Evolutionary conservation across 2,113 vertebrate species (phyloP), one percentile per base, ranked within the genome.

Genomic region (Indri indri): DNA sequence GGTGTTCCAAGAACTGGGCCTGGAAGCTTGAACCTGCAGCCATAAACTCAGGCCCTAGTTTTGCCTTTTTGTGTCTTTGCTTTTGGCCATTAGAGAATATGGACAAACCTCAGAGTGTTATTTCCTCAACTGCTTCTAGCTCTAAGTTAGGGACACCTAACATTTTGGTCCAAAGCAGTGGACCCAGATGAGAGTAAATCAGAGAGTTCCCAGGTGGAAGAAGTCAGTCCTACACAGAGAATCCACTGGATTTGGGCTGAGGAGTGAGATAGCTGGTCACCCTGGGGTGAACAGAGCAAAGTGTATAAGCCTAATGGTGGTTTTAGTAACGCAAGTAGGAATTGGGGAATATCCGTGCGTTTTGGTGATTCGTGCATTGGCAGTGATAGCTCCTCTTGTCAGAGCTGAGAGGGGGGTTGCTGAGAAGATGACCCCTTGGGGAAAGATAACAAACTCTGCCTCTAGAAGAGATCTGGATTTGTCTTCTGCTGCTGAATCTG

Each of bases 21-120:
- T 23, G 73, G 25, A 81, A 10, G 42, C 57, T 45, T 57, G 52
- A 18, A 59, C 25, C 34, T 45, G 37, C 2, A 30, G 45, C 68
- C 9, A 5, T 13, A 8, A 6, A 11, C 1, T 10, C 4, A 0
- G 37, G 47, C 8, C 30, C 42, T 1, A 8, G 25, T 37, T 42
- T 47, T 73, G 40, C 10, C 59, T 70, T 34, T 91, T 61, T 34
- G 32, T 37, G 70, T 77, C 59, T 90, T 32, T 45, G 23, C 30
- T 52, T 71, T 68, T 40, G 54, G 79, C 66, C 37, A 22, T 23
- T 54, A 79, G 73, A 40, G 50, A 50, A 63, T 18, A 84, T 22
- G 23, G 57, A 25, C 42, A 37, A 22, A 37, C 1, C 16, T 22
- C 23, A 17, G 2, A 30, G 50, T 37, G 3, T 71, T 66, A 11